Evolutionary conservation across 2,888 invertebrate species (phyloP), one percentile per base, ranked within the genome.

Genomic region (Meiosimyza platycephala): DNA sequence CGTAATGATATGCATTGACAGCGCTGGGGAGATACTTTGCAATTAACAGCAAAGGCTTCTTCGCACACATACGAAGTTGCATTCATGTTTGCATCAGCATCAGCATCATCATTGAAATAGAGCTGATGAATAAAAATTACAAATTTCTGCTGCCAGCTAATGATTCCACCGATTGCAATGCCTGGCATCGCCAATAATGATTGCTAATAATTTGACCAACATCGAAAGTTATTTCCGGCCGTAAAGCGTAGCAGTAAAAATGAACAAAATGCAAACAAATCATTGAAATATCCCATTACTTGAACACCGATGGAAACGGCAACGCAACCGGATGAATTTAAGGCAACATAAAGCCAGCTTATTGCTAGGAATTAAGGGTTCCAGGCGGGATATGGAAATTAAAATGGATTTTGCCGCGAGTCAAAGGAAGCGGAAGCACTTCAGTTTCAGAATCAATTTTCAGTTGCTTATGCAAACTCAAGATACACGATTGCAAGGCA

Each of bases 101-200:
- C 33, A 51, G 22, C 64, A 51, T 64, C 64, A 50, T 64, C 51
- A 28, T 3, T 28, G 28, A 4, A 28, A 28, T 28, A 4, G 51
- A 62, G 70, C 63, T 70, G 62, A 70, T 70, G 70, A 70, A 70
- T 70, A 70, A 70, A 54, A 70, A 63, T 54, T 70, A 54, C 54
- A 28, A 55, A 47, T 18, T 22, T 15, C 28, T 59, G 59, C 7
- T 33, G 50, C 28, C 52, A 28, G 28, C 65, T 12, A 12, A 18
- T 13, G 12, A 52, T 40, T 40, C 12, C 22, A 57, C 18, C 22
- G 33, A 48, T 63, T 48, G 63, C 33, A 33, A 6, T 33, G 33
- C 13, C n/a, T 16, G 62, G 12, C 15, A 22, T 18, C 16, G 64
- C 6, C 50, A 51, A 51, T 15, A 51, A 51, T 15, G 64, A 64